Base-by-base conservation (phyloP, 2,888 invertebrate species). In the Tenodera sinensis region DNA sequence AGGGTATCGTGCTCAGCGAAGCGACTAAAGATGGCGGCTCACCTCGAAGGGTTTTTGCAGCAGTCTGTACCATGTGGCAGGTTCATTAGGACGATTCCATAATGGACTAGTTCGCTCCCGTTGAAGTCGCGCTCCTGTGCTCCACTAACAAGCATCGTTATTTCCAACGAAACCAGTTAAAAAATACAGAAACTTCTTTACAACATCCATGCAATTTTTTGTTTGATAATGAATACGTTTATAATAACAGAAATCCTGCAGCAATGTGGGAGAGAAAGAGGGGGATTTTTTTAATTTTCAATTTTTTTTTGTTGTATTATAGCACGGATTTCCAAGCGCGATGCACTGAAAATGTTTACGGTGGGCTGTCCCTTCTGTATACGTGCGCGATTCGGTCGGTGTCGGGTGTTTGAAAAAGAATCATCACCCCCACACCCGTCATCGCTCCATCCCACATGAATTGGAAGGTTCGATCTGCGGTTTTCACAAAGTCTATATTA, bases 121-220 rank as follows among this genome's bases (percentile, higher is more conserved):
- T 28, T 81, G 82, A 83, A 83, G 84, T 30, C 86, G 84, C 83
- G 42, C 84, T 28, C 34, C 89, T 27, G 2, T 15, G 25, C 42
- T 6, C 82, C 83, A 91, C 92, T 92, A 92, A 92, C 92, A 92
- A 92, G 92, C 92, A 92, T 92, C 92, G 92, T 92, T 92, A 92
- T 92, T 92, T 92, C 83, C 90, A 88, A 90, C 90, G 90, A 90
- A 90, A 90, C 90, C 90, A 90, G 90, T 90, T 90, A 90, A 90
- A 88, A 90, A 90, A 89, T 88, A 89, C 85, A 89, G 88, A 90
- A 90, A 90, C 89, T 90, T 90, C 87, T 88, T 89, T 88, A 88
- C 89, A 88, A 88, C 90, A 90, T 81, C 83, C 89, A 85, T 85
- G 88, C 85, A 88, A 85, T 89, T 88, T 87, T 88, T 88, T 89